Percentiles rank a stretch among this genome's conserved stretches.
Evolutionary conservation across 2,888 invertebrate species (phyloP).

Genomic region (Apoda limacodes): DNA sequence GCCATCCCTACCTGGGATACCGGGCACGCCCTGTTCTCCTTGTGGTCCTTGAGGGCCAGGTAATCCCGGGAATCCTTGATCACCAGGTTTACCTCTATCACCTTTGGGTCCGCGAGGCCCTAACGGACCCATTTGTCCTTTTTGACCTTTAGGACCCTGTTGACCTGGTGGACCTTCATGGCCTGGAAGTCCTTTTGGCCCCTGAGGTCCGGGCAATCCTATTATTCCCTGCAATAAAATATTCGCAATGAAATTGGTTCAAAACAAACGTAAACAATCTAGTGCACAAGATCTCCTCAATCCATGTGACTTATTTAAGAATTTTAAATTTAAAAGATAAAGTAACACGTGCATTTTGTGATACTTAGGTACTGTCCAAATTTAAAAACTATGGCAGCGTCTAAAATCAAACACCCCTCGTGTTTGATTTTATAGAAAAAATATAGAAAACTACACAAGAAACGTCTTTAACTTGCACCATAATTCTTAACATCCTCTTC

Average conservation of each 20-base stretch:
- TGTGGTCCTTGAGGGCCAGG: conserved; percentile 70
- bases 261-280: no score
- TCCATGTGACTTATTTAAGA: no score
- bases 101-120: conserved; percentile 88
- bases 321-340: no score
- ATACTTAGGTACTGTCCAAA: no score
- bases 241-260: no score
- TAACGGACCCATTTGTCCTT: conserved; percentile 86
- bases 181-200: conserved; percentile 81
- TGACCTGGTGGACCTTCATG: conserved; percentile 87
- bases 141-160: conserved; percentile 89
- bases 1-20: conserved; percentile 89
- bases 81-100: conserved; percentile 86
- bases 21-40: conserved; percentile 79
- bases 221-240: conserved; percentile 75
- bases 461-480: no score
- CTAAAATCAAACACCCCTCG: no score
- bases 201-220: conserved; percentile 77
- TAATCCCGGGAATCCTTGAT: conserved; percentile 83
- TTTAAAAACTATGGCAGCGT: no score
- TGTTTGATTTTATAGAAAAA: no score
- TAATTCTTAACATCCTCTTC: no score
- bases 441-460: no score
- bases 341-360: no score
- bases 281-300: background rate